These are phyloP conservation scores for Magallana angulata DNA, from an alignment of 1,140 invertebrate genomes.

Conservation along the genomic window DNA sequence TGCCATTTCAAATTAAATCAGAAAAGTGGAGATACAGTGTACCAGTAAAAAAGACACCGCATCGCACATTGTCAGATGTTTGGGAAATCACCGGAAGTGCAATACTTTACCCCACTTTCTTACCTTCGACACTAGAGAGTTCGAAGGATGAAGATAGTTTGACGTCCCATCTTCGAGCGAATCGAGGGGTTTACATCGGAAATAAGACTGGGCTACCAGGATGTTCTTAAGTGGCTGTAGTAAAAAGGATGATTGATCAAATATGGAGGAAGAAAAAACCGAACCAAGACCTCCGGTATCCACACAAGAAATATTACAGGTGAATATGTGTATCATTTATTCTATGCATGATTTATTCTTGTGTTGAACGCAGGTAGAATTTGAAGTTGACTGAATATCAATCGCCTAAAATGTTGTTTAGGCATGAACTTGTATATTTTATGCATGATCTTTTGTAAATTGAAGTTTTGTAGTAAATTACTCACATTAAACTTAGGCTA, in stretches of 20 bases:
- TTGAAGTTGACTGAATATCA: too few relatives aligned
- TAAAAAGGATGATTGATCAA: slow-evolving; percentile 7
- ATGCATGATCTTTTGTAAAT: too few relatives aligned
- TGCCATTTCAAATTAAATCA: slow-evolving; percentile 27
- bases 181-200: background rate
- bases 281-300: slow-evolving; percentile 44
- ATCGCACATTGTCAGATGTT: background rate
- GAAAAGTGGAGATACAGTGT: too few relatives aligned
- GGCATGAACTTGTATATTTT: too few relatives aligned
- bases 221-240: background rate
- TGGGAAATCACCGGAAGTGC: slow-evolving; percentile 21
- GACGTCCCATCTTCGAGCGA: background rate
- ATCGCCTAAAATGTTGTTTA: too few relatives aligned
- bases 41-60: background rate
- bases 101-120: background rate
- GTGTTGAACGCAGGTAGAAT: too few relatives aligned
- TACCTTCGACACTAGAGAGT: background rate
- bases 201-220: background rate
- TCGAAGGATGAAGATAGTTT: background rate
- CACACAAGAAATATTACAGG: slow-evolving; percentile 41
- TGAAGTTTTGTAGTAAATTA: too few relatives aligned
- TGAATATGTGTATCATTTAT: background rate
- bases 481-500: too few relatives aligned
- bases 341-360: too few relatives aligned
- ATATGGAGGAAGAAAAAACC: slow-evolving; percentile 39